phyloP scores from a whole-genome alignment of 2,888 invertebrate species.

The Tipula unca region DNA sequence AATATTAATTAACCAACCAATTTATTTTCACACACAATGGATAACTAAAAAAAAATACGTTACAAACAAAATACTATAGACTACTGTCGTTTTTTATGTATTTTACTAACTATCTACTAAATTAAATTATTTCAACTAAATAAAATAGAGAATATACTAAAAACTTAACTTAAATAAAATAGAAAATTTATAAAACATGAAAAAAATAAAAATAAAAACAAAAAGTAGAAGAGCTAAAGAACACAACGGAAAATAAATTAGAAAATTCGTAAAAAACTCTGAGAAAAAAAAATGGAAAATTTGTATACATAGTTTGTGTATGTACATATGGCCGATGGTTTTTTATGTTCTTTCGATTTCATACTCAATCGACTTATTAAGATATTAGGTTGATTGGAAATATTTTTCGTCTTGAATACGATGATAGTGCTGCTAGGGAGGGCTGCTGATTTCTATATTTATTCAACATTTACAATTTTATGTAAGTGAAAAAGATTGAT shows the following conservation, averaged over 20 bases:
- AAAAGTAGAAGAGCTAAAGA: background rate
- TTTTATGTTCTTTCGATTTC: background rate
- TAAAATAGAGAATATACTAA: background rate
- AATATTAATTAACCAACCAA: background rate
- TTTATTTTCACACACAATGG: background rate
- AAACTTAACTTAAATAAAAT: background rate
- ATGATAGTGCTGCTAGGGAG: too few relatives aligned
- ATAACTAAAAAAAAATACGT: background rate
- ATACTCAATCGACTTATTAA: background rate
- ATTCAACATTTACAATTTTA: too few relatives aligned
- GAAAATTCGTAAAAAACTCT: background rate
- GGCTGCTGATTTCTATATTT: too few relatives aligned
- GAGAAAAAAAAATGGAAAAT: background rate
- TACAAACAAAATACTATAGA: background rate
- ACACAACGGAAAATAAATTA: background rate
- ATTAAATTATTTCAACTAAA: background rate
- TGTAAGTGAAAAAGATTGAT: too few relatives aligned
- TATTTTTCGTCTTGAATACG: background rate
- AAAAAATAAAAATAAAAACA: background rate
- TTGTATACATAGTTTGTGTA: background rate
- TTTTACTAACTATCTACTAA: background rate
- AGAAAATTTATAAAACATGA: background rate
- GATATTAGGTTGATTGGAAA: background rate
- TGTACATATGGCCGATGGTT: background rate
- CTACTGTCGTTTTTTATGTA: background rate